Evolutionary conservation across 2,113 vertebrate species (phyloP).

Genomic region (Ameiurus melas): DNA sequence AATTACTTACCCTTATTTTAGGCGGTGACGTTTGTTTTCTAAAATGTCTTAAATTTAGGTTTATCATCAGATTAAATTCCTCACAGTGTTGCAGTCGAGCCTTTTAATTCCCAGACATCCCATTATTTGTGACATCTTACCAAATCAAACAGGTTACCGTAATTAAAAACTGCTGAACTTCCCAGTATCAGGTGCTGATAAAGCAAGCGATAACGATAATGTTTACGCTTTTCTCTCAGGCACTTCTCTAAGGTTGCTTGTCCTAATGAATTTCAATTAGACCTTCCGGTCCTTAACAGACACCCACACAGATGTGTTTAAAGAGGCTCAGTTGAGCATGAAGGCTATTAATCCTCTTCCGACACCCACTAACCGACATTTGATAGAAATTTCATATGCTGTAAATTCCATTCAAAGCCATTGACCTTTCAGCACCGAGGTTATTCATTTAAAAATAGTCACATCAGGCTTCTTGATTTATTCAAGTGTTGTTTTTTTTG

Average conservation of each 20-base stretch:
- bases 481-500: not conserved
- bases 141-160: conserved; percentile 14
- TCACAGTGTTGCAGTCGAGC: not conserved
- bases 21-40: not conserved
- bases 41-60: not conserved
- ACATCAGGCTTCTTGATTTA: conserved; percentile 27
- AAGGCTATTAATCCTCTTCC: conserved; percentile 49
- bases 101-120: not conserved
- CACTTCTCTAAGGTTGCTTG: conserved; percentile 11
- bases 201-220: conserved; percentile 19
- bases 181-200: conserved; percentile 8
- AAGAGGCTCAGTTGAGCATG: conserved; percentile 48
- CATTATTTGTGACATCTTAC: not conserved
- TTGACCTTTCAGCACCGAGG: conserved; percentile 37
- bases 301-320: conserved; percentile 46
- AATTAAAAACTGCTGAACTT: conserved; percentile 22
- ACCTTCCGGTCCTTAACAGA: conserved; percentile 41
- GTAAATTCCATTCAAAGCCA: conserved; percentile 39
- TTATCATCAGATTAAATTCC: not conserved
- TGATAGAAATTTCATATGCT: conserved; percentile 48
- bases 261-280: conserved; percentile 54
- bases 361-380: conserved; percentile 46
- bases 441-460: conserved; percentile 52
- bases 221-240: conserved; percentile 36
- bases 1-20: not conserved